Conservation (phyloP, 2,113 vertebrate species). For the Pachycephala philippinensis region DNA sequence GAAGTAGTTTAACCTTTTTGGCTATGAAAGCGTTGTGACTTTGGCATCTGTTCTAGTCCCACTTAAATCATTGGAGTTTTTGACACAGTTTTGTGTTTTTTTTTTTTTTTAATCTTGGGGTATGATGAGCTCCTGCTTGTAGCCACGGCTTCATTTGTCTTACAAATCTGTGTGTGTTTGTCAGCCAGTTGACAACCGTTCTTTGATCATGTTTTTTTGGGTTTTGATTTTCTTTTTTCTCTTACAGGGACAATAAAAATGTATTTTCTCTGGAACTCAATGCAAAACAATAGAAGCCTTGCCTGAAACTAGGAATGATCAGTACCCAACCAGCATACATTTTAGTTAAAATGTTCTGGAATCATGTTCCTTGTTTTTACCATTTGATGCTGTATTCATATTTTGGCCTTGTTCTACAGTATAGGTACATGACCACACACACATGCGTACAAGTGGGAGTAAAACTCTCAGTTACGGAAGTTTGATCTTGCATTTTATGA, state of each 20-base stretch:
- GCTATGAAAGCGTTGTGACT: neutral
- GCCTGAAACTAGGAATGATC: neutral
- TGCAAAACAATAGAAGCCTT: neutral
- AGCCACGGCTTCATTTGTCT: neutral
- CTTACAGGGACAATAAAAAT: neutral
- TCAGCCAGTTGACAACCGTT: neutral
- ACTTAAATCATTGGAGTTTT: neutral
- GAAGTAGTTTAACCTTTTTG: neutral
- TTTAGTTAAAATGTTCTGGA: neutral
- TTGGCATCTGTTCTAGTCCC: neutral
- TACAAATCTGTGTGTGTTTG: neutral
- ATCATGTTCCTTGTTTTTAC: neutral
- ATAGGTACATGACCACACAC: neutral
- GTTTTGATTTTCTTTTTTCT: neutral
- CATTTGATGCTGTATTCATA: neutral
- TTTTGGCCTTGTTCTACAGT: neutral
- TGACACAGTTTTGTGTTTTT: neutral
- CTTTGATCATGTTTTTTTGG: neutral
- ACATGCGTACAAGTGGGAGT: neutral
- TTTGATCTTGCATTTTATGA: neutral
- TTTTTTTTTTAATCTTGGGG: neutral
- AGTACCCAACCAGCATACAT: neutral
- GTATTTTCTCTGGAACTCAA: neutral
- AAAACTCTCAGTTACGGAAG: neutral
- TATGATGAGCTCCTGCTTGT: neutral